Evolutionary conservation across 2,113 vertebrate genomes (phyloP), one percentile per base, ranked within the genome.

Genomic region (Plestiodon gilberti): DNA sequence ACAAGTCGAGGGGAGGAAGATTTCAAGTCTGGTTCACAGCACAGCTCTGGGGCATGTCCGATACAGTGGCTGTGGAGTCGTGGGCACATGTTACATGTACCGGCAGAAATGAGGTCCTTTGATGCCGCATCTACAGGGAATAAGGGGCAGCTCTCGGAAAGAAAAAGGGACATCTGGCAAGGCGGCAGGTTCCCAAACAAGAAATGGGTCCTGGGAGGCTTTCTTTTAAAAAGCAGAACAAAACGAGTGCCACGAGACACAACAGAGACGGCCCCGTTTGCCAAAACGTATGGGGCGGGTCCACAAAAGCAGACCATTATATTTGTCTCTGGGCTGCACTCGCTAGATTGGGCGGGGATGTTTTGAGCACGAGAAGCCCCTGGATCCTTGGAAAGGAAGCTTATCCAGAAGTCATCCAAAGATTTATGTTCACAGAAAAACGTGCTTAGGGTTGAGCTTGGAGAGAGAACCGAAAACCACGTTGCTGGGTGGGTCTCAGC

Each of bases 101-200:
- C 55, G 11, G 33, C 48, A 14, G 38, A 43, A 40, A 35, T 25
- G 70, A 62, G 8, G 14, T 55, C 83, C 83, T 52, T 67, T 84
- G 35, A 67, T 84, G 33, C 0, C 20, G 74, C 4, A 55, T 18
- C 43, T 30, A 85, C 83, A 14, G 82, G 40, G 17, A 84, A 30
- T 20, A 55, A n/a, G 70, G 64, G 82, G 48, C 35, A 74, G 33
- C 55, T 9, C 33, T 59, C 40, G 30, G 14, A 65, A 52, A 78
- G 38, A 78, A n/a, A n/a, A 85, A 78, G 33, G 64, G 83, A 70
- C 83, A 85, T 78, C 75, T 85, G 83, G 83, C 83, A 43, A 43
- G 43, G 48, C 83, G 8, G 13, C 6, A 59, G 75, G 15, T 57
- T n/a, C n/a, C 70, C 48, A 38, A 40, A 76, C 61, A 11, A 64